Evolutionary conservation across 1,140 invertebrate species (phyloP), one percentile per base, ranked within the genome.

Genomic region (Cydia amplana): DNA sequence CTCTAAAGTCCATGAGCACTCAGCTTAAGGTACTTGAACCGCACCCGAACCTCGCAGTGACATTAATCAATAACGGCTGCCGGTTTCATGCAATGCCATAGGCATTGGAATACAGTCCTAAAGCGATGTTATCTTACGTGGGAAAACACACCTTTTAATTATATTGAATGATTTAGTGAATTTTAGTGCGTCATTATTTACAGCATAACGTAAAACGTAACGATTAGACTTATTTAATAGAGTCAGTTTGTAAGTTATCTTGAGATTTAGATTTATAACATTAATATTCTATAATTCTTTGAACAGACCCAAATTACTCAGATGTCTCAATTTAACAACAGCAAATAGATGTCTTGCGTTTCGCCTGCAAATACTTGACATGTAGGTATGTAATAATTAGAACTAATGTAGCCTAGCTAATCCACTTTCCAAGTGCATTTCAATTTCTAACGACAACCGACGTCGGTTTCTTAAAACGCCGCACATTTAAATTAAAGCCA

Each of bases 401-500:
- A 55, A 18, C 4, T 7, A 55, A 55, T 55, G 12, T 46, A 16
- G 12, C 9, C n/a, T 55, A 18, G 16, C 51, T 18, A 55, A 55
- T n/a, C 51, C 51, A 18, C 51, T 55, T 55, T 55, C n/a, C 51
- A 18, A 3, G 43, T 46, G n/a, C 28, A 67, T 9, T 67, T 67
- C 36, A 36, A 67, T 67, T 67, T 32, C 64, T 32, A 36, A 32
- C 64, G 51, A 55, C 51, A 18, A 4, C 64, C 36, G 64, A 32
- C 64, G 64, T 67, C 28, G 28, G 25, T 64, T 64, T 67, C 64
- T 67, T n/a, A 70, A 70, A 70, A 70, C 65, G 73, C 75, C 75
- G 72, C 73, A n/a, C 74, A 64, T 76, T 77, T 20, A 60, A 73
- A 83, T 81, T 80, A 82, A 78, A 77, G 76, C 80, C 78, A 80